Base-by-base conservation (phyloP, 2,888 invertebrate genomes). In the Lithophane semibrunnea region DNA sequence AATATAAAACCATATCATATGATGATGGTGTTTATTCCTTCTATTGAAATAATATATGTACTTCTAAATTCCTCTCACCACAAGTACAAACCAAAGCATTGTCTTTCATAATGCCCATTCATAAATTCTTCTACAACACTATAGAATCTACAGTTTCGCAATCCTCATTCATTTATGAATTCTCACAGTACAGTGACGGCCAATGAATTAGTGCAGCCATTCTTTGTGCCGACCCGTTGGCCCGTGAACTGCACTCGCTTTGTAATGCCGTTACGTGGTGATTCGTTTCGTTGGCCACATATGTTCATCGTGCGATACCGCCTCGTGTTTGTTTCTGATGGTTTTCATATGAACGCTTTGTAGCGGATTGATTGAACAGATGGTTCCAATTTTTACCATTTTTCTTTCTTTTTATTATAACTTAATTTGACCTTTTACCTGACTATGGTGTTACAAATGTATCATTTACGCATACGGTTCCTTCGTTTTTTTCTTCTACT, bases 161-260 rank as follows among this genome's bases (percentile, higher is more conserved):
- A 80, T 72, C 67, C 73, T 76, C 79, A 82, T 80, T 79, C 75
- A 87, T 73, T 5, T 37, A 75, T 73, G 47, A 79, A 70, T 81
- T 86, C 83, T 80, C 82, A 79, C 71, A 83, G 75, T 74, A 81
- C 75, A 79, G 73, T 75, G 67, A 75, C 56, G 83, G 75, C 82
- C 83, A 86, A 87, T 86, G 88, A 88, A 89, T 89, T 87, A 88
- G 88, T 89, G 88, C 90, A 90, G 85, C 82, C 69, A 79, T 65
- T 82, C 88, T 87, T 88, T 92, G 89, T 90, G 86, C 80, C 83
- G 74, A 90, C 75, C 83, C 92, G 89, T 86, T 92, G 93, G 90
- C 83, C 91, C 91, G 91, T 91, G 89, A 91, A 91, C 78, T 91
- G 92, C 91, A 91, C 85, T 88, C 87, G 88, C 88, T 88, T 88